These are phyloP conservation scores for Drosophila siamana DNA, from an alignment of 2,888 invertebrate species.

Conservation along the genomic window DNA sequence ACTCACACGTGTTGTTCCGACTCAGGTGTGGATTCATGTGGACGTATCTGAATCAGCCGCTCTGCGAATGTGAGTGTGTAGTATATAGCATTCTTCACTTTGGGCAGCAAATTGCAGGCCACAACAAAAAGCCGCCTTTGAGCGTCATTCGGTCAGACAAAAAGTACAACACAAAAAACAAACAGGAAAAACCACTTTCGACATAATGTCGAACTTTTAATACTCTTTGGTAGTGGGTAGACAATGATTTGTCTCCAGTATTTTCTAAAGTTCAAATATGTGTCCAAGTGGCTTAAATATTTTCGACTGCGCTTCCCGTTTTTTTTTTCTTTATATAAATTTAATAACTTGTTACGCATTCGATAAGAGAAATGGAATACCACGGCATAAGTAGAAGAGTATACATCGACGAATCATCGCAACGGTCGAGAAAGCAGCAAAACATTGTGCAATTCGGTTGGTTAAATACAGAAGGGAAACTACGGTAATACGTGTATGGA, in stretches of 20 bases:
- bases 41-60: conserved; percentile 32
- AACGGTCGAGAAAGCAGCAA: conserved; percentile 65
- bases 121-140: conserved; percentile 54
- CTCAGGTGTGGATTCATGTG: conserved; percentile 17
- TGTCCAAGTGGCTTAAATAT: not conserved
- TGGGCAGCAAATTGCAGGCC: conserved; percentile 71
- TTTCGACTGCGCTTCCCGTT: not conserved
- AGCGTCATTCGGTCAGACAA: conserved; percentile 39
- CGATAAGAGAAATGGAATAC: not conserved
- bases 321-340: not conserved
- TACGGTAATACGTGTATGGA: conserved; percentile 8
- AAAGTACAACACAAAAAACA: conserved; percentile 4
- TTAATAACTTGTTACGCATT: not conserved
- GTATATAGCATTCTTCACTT: conserved; percentile 65
- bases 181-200: conserved; percentile 18
- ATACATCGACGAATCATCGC: conserved; percentile 25
- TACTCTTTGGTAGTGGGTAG: conserved; percentile 16
- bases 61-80: conserved; percentile 24
- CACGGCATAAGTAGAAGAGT: not conserved
- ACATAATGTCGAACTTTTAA: conserved; percentile 1
- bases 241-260: not conserved
- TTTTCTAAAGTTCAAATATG: not conserved
- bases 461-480: conserved; percentile 56
- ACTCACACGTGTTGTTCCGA: conserved; percentile 48
- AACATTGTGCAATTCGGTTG: conserved; percentile 59